phyloP scores from a whole-genome alignment of 2,113 vertebrate genomes.

The Romanogobio albipinnatus region DNA sequence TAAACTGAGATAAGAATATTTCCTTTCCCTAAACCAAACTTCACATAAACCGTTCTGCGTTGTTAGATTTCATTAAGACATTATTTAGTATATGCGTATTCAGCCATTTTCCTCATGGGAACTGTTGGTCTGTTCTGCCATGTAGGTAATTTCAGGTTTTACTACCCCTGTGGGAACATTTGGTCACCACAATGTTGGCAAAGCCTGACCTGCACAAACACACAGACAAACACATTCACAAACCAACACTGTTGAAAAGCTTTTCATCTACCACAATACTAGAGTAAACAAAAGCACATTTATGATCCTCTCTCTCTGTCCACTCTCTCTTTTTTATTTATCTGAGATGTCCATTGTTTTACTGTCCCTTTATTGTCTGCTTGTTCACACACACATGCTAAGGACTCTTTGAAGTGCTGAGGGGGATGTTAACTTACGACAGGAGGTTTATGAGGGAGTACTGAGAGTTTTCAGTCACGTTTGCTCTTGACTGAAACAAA shows the following conservation, averaged over 20 bases:
- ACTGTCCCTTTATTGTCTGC: conserved; percentile 55
- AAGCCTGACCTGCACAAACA: conserved; percentile 25
- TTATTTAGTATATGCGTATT: not conserved
- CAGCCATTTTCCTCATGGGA: not conserved
- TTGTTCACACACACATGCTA: conserved; percentile 41
- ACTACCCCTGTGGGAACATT: not conserved
- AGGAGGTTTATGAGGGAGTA: not conserved
- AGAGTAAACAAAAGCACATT: conserved; percentile 65
- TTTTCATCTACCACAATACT: conserved; percentile 73
- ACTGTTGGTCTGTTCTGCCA: not conserved
- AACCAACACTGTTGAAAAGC: conserved; percentile 56
- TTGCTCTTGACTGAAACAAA: not conserved
- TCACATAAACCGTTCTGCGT: not conserved
- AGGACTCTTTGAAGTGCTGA: conserved; percentile 4
- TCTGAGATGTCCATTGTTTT: conserved; percentile 63
- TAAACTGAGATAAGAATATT: not conserved
- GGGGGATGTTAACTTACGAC: conserved; percentile 6
- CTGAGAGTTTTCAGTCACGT: not conserved
- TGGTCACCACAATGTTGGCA: conserved; percentile 3
- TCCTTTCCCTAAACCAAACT: not conserved
- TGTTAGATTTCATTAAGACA: not conserved
- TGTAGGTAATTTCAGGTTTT: conserved; percentile 20
- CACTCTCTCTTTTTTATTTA: conserved; percentile 60
- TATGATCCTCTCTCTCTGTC: conserved; percentile 45
- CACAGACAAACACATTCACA: conserved; percentile 24